These are phyloP conservation scores for Glomeris maerens DNA, from an alignment of 1,140 invertebrate genomes.

Conservation along the genomic window DNA sequence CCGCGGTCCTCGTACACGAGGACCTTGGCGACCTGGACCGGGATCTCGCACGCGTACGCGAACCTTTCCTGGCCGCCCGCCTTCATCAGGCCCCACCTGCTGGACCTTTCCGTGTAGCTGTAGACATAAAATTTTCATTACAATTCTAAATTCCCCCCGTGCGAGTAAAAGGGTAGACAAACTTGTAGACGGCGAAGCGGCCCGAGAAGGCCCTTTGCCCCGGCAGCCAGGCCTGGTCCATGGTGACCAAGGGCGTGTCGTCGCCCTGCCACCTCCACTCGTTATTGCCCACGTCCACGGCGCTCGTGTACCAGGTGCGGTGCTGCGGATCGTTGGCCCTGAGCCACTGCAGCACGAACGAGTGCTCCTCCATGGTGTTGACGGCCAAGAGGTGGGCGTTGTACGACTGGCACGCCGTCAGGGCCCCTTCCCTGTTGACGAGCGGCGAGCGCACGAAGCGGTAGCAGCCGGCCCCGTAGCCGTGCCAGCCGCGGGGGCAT, in stretches of 20 bases:
- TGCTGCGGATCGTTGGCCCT: conserved; percentile 67
- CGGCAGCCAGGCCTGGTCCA: conserved; percentile 68
- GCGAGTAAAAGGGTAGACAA: no score
- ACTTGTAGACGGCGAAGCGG: conserved; percentile 39
- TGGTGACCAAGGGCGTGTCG: conserved; percentile 51
- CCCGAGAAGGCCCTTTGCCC: conserved; percentile 30
- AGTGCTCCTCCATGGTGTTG: conserved; percentile 68
- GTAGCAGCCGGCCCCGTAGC: conserved; percentile 62
- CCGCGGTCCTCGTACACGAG: conserved; percentile 22
- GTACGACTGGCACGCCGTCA: conserved; percentile 59
- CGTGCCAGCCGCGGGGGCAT: conserved; percentile 70
- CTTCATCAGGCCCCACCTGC: conserved; percentile 68
- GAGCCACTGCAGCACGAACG: conserved; percentile 62
- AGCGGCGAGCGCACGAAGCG: conserved; percentile 72
- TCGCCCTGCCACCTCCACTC: conserved; percentile 75
- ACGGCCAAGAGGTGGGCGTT: conserved; percentile 65
- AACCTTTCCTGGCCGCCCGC: conserved; percentile 57
- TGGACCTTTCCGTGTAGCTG: conserved; percentile 28
- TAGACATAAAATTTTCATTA: conserved; percentile 8
- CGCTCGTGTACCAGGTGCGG: conserved; percentile 69
- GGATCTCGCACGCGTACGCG: conserved; percentile 79
- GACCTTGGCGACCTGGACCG: conserved; percentile 25
- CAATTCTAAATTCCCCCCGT: no score
- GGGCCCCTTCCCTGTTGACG: conserved; percentile 57
- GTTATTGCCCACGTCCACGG: conserved; percentile 51